Evolutionary conservation across 2,113 vertebrate species (phyloP).

Genomic region (Cyprinodon brontotheroides): DNA sequence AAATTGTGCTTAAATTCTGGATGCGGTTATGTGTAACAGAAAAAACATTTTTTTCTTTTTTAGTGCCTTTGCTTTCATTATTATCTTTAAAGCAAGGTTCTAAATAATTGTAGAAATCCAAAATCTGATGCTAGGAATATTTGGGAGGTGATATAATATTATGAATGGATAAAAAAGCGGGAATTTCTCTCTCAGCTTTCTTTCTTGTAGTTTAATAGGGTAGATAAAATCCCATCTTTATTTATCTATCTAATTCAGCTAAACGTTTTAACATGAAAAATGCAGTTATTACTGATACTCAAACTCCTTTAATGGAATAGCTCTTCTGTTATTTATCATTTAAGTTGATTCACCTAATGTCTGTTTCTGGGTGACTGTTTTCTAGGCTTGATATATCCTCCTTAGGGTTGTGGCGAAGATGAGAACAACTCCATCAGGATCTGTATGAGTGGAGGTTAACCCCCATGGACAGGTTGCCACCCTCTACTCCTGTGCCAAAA

Average conservation of each 20-base stretch:
- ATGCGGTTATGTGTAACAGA: no score
- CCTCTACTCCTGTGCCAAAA: background rate
- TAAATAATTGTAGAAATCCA: background rate
- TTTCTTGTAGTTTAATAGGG: background rate
- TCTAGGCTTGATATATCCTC: background rate
- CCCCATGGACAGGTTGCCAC: background rate
- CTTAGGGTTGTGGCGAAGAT: no score
- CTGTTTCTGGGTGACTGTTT: background rate
- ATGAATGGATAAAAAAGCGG: background rate
- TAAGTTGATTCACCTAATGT: background rate
- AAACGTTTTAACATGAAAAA: background rate
- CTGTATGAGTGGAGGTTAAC: background rate
- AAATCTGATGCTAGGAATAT: conserved; percentile 24
- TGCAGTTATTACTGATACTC: background rate
- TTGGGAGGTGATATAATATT: conserved; percentile 23
- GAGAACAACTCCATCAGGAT: background rate
- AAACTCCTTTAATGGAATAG: background rate
- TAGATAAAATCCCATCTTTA: background rate
- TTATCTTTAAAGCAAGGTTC: background rate
- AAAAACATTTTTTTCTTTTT: no score
- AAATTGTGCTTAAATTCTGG: conserved; percentile 22
- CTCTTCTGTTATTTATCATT: background rate
- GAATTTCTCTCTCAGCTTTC: background rate
- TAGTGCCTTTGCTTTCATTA: background rate
- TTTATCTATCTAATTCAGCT: background rate